Conservation (phyloP, 1,140 invertebrate genomes). For the Diploscapter pachys region DNA sequence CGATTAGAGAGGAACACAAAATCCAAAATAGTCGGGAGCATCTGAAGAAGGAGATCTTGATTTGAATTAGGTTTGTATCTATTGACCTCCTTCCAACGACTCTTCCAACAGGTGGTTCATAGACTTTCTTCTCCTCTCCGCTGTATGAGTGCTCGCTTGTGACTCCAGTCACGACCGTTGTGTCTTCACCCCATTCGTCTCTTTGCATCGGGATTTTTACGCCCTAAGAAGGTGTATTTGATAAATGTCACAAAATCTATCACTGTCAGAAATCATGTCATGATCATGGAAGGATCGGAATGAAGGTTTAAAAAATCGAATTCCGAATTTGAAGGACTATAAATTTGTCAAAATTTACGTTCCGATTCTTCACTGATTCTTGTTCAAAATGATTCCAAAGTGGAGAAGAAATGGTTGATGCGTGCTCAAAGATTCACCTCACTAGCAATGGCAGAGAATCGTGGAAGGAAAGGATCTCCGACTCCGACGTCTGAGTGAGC, state of each 20-base stretch:
- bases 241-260: neutral
- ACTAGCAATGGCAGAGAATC: constrained; percentile 32
- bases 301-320: too few relatives aligned
- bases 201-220: constrained; percentile 11
- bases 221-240: constrained; percentile 20
- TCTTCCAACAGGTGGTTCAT: constrained; percentile 67
- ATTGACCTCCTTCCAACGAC: constrained; percentile 69
- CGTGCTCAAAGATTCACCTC: constrained; percentile 8
- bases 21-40: constrained; percentile 73
- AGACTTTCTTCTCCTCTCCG: constrained; percentile 73
- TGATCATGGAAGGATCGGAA: too few relatives aligned
- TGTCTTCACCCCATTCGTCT: constrained; percentile 97
- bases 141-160: constrained; percentile 90
- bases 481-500: constrained; percentile 20
- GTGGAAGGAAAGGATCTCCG: constrained; percentile 21
- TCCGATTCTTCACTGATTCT: too few relatives aligned
- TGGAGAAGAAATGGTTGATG: too few relatives aligned
- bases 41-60: constrained; percentile 55
- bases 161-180: constrained; percentile 90
- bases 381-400: too few relatives aligned
- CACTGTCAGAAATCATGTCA: too few relatives aligned
- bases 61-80: too few relatives aligned
- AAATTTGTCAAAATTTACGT: too few relatives aligned
- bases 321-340: too few relatives aligned
- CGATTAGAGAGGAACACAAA: constrained; percentile 75